Conservation (phyloP, 2,888 invertebrate genomes). For the Torymus auratus region DNA sequence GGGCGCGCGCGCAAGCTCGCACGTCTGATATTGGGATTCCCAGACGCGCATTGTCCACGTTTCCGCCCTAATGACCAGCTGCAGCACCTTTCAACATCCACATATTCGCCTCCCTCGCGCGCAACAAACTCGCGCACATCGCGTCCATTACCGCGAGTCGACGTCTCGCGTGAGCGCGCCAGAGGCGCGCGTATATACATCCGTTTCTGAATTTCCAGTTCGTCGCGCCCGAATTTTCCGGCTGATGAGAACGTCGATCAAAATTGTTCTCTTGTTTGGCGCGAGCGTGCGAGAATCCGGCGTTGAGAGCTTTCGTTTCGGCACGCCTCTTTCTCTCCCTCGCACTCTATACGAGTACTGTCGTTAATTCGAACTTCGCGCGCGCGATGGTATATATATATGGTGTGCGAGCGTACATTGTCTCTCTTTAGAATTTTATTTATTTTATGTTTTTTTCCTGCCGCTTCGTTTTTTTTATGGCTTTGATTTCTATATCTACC, state of each 20-base stretch:
- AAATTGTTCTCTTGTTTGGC: slow-evolving; percentile 51
- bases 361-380: slow-evolving; percentile 39
- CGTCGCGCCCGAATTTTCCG: slow-evolving; percentile 61
- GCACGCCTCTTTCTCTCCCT: too few species aligned
- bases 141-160: background rate
- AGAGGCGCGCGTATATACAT: slow-evolving; percentile 19
- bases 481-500: slow-evolving; percentile 2
- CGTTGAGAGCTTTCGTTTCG: slow-evolving; percentile 27
- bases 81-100: slow-evolving; percentile 30
- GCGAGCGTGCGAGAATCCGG: background rate
- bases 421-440: background rate
- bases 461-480: background rate
- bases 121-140: background rate
- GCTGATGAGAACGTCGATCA: slow-evolving; percentile 54
- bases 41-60: slow-evolving; percentile 58
- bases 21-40: slow-evolving; percentile 63
- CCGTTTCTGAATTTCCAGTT: slow-evolving; percentile 60
- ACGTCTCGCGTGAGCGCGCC: slow-evolving; percentile 3
- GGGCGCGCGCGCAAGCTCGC: slow-evolving; percentile 49
- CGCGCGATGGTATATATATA: background rate
- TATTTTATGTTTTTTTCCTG: background rate
- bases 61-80: slow-evolving; percentile 43
- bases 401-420: background rate
- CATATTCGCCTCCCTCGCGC: background rate
- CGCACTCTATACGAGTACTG: background rate